These are phyloP conservation scores for Hemithea aestivaria DNA, from an alignment of 2,888 invertebrate genomes.

Conservation along the genomic window DNA sequence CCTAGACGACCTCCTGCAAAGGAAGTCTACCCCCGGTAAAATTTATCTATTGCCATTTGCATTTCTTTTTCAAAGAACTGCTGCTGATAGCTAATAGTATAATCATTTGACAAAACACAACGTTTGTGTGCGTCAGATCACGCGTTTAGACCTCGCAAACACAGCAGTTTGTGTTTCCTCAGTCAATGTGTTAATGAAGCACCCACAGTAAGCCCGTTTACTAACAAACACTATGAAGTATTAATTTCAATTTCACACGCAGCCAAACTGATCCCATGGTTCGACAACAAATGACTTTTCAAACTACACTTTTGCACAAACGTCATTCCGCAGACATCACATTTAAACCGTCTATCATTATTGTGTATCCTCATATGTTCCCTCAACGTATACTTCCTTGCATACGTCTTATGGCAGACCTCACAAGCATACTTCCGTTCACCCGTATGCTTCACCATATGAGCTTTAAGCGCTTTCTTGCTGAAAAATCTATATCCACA, in stretches of 20 bases:
- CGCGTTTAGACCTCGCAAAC: no score
- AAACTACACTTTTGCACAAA: slow-evolving; percentile 68
- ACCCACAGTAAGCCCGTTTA: no score
- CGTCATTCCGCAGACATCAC: slow-evolving; percentile 49
- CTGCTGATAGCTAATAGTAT: no score
- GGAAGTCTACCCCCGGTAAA: no score
- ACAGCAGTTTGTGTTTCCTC: no score
- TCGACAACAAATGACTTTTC: slow-evolving; percentile 54
- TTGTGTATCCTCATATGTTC: slow-evolving; percentile 71
- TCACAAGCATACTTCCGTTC: slow-evolving; percentile 55
- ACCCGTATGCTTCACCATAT: slow-evolving; percentile 71
- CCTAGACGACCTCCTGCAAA: no score
- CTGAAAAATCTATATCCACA: slow-evolving; percentile 64
- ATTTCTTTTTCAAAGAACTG: no score
- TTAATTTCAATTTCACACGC: slow-evolving; percentile 57
- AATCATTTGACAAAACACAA: no score
- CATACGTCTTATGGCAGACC: slow-evolving; percentile 62
- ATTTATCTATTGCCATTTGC: no score
- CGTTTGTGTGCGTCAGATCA: no score
- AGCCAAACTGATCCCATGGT: slow-evolving; percentile 60
- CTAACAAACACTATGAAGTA: slow-evolving; percentile 18
- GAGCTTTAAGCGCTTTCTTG: slow-evolving; percentile 62
- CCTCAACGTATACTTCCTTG: slow-evolving; percentile 52
- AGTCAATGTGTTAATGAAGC: no score
- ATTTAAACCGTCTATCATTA: slow-evolving; percentile 60